Conservation (phyloP, 2,888 invertebrate species). For the Sinotaia quadrata region DNA sequence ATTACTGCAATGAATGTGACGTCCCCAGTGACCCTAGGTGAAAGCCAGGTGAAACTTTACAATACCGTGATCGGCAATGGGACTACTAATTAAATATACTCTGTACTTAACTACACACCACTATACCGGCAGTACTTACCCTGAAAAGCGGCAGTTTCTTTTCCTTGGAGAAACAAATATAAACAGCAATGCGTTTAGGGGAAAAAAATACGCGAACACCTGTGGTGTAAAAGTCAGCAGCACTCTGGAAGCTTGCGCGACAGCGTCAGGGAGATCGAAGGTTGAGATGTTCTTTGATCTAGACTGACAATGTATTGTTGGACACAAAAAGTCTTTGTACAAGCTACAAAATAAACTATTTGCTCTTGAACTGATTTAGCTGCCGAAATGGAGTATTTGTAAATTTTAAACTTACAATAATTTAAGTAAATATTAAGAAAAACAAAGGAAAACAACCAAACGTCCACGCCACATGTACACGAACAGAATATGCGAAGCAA, state of each 20-base stretch:
- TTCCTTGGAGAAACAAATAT: slow-evolving; percentile 14
- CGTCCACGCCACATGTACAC: slow-evolving; percentile 33
- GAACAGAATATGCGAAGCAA: slow-evolving; percentile 35
- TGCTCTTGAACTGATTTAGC: slow-evolving; percentile 20
- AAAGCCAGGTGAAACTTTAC: not conserved
- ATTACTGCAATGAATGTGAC: not conserved
- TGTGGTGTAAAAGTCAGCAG: slow-evolving; percentile 32
- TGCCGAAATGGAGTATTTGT: slow-evolving; percentile 18
- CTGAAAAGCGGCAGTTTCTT: no score
- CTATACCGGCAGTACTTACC: slow-evolving; percentile 11
- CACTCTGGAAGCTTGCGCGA: slow-evolving; percentile 28
- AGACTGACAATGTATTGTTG: not conserved
- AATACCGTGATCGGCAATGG: no score
- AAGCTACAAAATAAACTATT: no score
- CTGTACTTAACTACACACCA: no score
- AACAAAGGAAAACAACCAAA: slow-evolving; percentile 36
- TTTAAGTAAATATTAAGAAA: slow-evolving; percentile 30
- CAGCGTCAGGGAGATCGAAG: slow-evolving; percentile 28
- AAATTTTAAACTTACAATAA: slow-evolving; percentile 24
- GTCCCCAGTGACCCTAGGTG: not conserved
- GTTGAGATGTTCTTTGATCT: slow-evolving; percentile 25
- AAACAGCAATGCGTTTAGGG: slow-evolving; percentile 26
- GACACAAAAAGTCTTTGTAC: slow-evolving; percentile 24
- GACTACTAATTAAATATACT: no score
- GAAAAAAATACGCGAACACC: slow-evolving; percentile 20